Evolutionary conservation across 30 jellyfish, hydroid and myxozoan genomes (phyloP).

Genomic region (Cassiopea xamachana): DNA sequence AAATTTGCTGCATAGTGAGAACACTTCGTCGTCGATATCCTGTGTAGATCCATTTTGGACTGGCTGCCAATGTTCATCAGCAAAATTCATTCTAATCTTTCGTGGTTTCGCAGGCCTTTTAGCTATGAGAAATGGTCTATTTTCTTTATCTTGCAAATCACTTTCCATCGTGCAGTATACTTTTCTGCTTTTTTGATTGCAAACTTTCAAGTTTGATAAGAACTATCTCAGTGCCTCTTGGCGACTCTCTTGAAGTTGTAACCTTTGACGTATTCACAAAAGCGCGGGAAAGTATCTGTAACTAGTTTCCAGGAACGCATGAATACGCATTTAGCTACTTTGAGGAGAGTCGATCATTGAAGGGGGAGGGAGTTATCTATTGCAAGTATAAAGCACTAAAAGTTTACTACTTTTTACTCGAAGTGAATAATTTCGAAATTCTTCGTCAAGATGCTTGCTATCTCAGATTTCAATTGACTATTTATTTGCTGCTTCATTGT

Average conservation of each 20-base stretch:
- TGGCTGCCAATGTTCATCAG: constrained; percentile 60
- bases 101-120: constrained; percentile 65
- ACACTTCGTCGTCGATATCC: constrained; percentile 71
- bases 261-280: constrained; percentile 60
- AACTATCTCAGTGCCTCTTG: neutral
- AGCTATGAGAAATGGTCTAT: constrained; percentile 62
- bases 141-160: constrained; percentile 62
- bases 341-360: neutral
- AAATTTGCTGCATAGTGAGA: constrained; percentile 61
- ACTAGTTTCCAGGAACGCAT: constrained; percentile 53
- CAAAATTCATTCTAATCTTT: constrained; percentile 25
- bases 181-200: neutral
- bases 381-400: no score
- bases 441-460: no score
- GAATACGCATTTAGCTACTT: neutral
- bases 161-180: constrained; percentile 2
- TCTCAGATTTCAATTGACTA: no score
- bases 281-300: constrained; percentile 54
- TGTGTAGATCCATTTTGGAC: constrained; percentile 51
- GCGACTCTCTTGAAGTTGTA: neutral
- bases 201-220: neutral
- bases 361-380: neutral
- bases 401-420: no score
- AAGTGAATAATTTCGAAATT: no score
- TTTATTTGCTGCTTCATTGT: no score